phyloP scores from a whole-genome alignment of 2,888 invertebrate species.

The Craniophora ligustri region DNA sequence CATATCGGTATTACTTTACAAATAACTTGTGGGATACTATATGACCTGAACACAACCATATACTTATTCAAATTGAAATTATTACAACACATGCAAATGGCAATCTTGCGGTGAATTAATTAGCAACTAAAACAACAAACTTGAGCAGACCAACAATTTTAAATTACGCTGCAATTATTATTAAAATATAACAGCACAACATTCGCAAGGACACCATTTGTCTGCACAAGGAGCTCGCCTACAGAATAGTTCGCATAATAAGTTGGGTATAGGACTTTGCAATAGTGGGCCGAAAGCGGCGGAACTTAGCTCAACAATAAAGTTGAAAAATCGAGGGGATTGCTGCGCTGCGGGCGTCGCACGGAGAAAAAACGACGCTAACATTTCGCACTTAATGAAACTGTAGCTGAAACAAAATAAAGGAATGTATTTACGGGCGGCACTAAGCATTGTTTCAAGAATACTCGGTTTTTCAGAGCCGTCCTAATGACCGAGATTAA shows the following conservation, averaged over 20 bases:
- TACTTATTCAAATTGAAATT: constrained; percentile 10
- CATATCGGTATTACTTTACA: constrained; percentile 5
- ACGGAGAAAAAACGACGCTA: constrained; percentile 80
- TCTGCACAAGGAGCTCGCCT: constrained; percentile 46
- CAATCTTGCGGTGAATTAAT: constrained; percentile 36
- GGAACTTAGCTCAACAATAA: constrained; percentile 81
- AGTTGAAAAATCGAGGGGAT: constrained; percentile 85
- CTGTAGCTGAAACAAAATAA: constrained; percentile 85
- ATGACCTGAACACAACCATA: background rate
- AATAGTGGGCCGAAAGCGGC: constrained; percentile 60
- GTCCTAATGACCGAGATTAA: constrained; percentile 74
- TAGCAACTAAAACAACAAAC: constrained; percentile 30
- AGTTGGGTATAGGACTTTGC: constrained; percentile 67
- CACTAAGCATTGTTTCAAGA: constrained; percentile 79
- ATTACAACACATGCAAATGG: constrained; percentile 3
- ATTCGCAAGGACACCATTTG: constrained; percentile 47
- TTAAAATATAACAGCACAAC: constrained; percentile 42
- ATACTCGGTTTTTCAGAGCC: constrained; percentile 68
- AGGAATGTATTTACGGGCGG: constrained; percentile 79
- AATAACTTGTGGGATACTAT: background rate
- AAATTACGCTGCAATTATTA: constrained; percentile 45
- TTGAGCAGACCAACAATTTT: constrained; percentile 29
- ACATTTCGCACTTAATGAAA: constrained; percentile 88
- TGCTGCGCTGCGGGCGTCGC: constrained; percentile 74
- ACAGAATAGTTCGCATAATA: constrained; percentile 70